Conservation (phyloP, 2,888 invertebrate species). For the Volucella bombylans region DNA sequence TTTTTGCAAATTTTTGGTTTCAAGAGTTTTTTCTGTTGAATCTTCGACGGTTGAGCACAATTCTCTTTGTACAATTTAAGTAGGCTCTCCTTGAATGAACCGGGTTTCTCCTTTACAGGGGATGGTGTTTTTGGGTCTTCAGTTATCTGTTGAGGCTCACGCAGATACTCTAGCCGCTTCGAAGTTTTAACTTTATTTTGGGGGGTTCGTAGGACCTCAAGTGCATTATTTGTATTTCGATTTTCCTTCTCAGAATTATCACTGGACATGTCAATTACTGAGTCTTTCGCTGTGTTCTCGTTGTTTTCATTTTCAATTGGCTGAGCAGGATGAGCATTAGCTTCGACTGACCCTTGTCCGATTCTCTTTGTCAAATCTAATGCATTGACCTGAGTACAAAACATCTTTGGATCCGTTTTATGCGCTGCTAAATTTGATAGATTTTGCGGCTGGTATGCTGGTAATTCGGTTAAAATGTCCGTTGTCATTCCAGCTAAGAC, state of each 20-base stretch:
- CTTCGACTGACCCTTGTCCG: background rate
- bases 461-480: slow-evolving; percentile 49
- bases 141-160: background rate
- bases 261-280: slow-evolving; percentile 46
- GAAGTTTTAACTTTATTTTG: slow-evolving; percentile 16
- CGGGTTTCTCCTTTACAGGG: background rate
- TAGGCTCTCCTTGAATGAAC: slow-evolving; percentile 29
- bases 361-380: slow-evolving; percentile 51
- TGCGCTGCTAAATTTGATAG: background rate
- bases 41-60: background rate
- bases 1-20: background rate
- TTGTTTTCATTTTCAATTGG: background rate
- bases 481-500: slow-evolving; percentile 63
- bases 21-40: background rate
- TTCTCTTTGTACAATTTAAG: slow-evolving; percentile 28
- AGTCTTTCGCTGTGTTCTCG: background rate
- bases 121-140: background rate
- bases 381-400: slow-evolving; percentile 35
- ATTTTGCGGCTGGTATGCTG: slow-evolving; percentile 46
- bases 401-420: background rate
- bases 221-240: background rate
- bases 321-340: background rate
- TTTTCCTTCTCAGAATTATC: background rate
- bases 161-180: slow-evolving; percentile 44
- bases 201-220: background rate